Conservation (phyloP, 2,113 vertebrate species). For the Odocoileus virginianus region DNA sequence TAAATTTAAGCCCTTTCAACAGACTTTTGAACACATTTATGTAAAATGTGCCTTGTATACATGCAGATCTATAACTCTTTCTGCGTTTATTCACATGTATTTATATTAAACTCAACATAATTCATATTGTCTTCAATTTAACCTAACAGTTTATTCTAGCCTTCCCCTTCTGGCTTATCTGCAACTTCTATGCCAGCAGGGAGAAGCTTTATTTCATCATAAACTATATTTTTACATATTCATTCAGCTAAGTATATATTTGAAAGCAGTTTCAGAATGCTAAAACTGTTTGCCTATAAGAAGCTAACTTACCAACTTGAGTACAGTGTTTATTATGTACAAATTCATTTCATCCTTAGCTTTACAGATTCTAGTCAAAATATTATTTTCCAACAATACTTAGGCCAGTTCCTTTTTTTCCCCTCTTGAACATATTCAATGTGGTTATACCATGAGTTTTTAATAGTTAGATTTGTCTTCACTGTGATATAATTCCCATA, state of each 20-base stretch:
- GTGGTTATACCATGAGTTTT: background rate
- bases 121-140: background rate
- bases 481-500: background rate
- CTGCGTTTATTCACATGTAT: background rate
- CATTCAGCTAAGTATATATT: background rate
- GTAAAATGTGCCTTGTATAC: background rate
- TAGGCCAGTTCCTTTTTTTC: background rate
- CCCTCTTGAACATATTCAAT: background rate
- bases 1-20: background rate
- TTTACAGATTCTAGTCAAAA: background rate
- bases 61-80: background rate
- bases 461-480: background rate
- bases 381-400: background rate
- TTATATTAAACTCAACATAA: background rate
- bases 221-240: background rate
- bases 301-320: background rate
- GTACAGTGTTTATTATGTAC: background rate
- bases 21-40: background rate
- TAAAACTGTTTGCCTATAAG: background rate
- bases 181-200: background rate
- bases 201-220: background rate
- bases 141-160: background rate
- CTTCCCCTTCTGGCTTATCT: background rate
- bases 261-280: background rate
- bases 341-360: background rate